Evolutionary conservation across 2,888 invertebrate genomes (phyloP), one percentile per base, ranked within the genome.

Genomic region (Beris chalybata): DNA sequence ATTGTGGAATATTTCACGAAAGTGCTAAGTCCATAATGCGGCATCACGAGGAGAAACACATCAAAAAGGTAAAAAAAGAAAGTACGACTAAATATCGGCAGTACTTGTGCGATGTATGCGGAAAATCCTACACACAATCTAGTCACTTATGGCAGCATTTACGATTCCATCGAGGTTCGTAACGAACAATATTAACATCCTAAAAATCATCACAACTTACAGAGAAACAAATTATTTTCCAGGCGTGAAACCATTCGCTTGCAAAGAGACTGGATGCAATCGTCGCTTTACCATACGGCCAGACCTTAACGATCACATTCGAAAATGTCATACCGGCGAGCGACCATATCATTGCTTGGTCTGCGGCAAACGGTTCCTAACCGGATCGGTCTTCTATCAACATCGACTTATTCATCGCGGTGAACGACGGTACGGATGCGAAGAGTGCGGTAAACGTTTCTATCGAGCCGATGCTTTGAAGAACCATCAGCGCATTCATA

Each of bases 131-230:
- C 71, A 81, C 87, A 0, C 87, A 87, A 74, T 86, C 86, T 0
- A 86, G 86, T 61, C 87, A 87, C 74, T 79, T 87, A 72, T 86
- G 86, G 86, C 87, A 87, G 65, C 87, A 87, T 73, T 83, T 86
- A 76, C 79, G 87, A 70, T 87, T 87, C 71, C 87, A 87, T 75
- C 85, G 86, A 82, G 86, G 86, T 80, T 76, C 71, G 0, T 73
- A 43, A 1, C 9, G 0, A 12, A 22, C 15, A 22, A 22, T 22
- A 52, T 52, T 31, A 22, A 43, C 54, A 31, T 55, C 11, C 7
- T 5, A 11, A 44, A 38, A 32, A 29, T 45, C 54, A 22, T 47
- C 15, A 3, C 5, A n/a, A 4, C 4, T 48, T 48, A 44, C 9
- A n/a, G 44, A 44, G n/a, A 44, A n/a, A 44, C n/a, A 5, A 15